phyloP scores from a whole-genome alignment of 2,888 invertebrate genomes.

The Chydorus sphaericus region DNA sequence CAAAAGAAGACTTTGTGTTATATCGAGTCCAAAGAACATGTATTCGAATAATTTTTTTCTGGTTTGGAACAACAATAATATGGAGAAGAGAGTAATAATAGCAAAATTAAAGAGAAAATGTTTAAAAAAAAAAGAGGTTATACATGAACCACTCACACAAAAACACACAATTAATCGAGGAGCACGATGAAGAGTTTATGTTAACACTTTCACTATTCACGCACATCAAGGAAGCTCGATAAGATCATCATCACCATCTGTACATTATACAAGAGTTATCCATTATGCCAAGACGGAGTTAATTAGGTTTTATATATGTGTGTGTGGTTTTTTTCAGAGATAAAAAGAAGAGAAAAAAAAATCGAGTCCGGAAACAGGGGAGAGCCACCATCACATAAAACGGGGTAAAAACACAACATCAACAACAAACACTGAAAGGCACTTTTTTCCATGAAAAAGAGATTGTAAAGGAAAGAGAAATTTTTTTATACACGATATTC shows the following conservation, averaged over 20 bases:
- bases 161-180: neutral
- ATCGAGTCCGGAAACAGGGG: neutral
- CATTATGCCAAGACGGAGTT: slow-evolving; percentile 1
- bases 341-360: no score
- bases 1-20: neutral
- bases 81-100: neutral
- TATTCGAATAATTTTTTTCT: slow-evolving; percentile 4
- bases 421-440: neutral
- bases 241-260: slow-evolving; percentile 1
- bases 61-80: neutral
- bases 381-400: neutral
- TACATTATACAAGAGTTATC: slow-evolving; percentile 6
- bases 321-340: no score
- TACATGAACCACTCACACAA: neutral
- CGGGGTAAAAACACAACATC: no score
- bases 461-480: neutral
- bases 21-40: slow-evolving; percentile 4
- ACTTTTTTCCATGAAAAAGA: neutral
- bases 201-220: neutral
- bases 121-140: no score
- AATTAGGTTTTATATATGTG: neutral
- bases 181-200: neutral
- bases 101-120: slow-evolving; percentile 2
- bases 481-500: neutral
- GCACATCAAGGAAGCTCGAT: slow-evolving; percentile 1